phyloP scores from a whole-genome alignment of 2,113 vertebrate genomes.

The Irena cyanogastra region DNA sequence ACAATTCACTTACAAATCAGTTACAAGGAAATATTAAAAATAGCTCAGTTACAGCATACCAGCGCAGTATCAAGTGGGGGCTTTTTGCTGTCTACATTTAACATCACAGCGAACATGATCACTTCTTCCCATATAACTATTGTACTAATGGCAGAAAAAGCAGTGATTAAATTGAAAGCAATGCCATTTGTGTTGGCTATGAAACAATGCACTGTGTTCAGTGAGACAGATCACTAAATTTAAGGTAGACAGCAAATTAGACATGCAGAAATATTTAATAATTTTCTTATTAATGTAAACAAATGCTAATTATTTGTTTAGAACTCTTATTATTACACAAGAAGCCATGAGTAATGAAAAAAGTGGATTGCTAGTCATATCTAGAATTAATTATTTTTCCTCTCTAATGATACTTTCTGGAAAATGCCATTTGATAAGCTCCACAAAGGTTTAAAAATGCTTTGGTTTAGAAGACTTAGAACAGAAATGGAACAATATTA shows the following conservation, averaged over 20 bases:
- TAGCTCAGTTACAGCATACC: slow-evolving; percentile 83
- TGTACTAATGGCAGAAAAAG: slow-evolving; percentile 75
- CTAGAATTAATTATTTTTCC: not conserved
- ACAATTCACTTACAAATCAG: slow-evolving; percentile 96
- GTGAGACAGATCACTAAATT: slow-evolving; percentile 65
- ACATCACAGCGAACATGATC: slow-evolving; percentile 73
- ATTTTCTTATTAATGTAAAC: slow-evolving; percentile 62
- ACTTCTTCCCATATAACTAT: slow-evolving; percentile 71
- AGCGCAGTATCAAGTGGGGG: slow-evolving; percentile 82
- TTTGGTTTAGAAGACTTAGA: not conserved
- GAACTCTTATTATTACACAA: not conserved
- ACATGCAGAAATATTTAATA: slow-evolving; percentile 63
- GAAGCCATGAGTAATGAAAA: not conserved
- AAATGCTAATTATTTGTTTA: slow-evolving; percentile 55
- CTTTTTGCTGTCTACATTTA: slow-evolving; percentile 81
- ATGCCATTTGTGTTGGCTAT: slow-evolving; percentile 75
- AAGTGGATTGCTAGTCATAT: not conserved
- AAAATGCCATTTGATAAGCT: not conserved
- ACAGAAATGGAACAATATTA: not conserved
- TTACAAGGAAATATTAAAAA: slow-evolving; percentile 95
- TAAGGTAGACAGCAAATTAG: slow-evolving; percentile 71
- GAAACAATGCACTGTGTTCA: slow-evolving; percentile 73
- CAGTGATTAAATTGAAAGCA: slow-evolving; percentile 74
- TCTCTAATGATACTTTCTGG: not conserved
- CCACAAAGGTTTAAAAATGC: not conserved